Evolutionary conservation across 1,140 invertebrate species (phyloP), one percentile per base, ranked within the genome.

Genomic region (Brachionus rubens): DNA sequence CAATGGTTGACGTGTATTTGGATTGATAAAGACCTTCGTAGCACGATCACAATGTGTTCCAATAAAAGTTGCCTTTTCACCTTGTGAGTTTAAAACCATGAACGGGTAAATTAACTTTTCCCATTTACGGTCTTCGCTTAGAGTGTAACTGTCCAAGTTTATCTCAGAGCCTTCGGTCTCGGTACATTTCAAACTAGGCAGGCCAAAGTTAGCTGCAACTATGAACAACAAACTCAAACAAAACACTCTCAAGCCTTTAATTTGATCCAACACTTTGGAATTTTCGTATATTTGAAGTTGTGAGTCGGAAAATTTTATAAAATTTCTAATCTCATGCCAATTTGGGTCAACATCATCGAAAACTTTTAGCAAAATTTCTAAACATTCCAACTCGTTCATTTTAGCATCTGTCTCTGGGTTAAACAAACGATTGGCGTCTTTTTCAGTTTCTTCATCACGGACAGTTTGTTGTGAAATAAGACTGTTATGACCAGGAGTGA

Each of bases 301-400:
- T 12, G 76, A 80, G 79, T 83, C 81, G 7, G 83, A 79, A 76
- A 84, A 84, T 48, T 76, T 77, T 0, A 81, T 80, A 82, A 81
- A 84, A 78, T 82, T 80, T n/a, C 79, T 78, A 5, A 84, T 76
- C 76, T 84, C 82, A 33, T 80, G 77, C 82, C 82, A 84, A 0
- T 81, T 82, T 7, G 82, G 82, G 41, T 83, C 79, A 3, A 46
- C 10, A n/a, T 82, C 65, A 14, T 82, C 82, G 79, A 81, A 84
- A 7, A 50, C 26, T 14, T 30, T 54, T 0, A 72, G 28, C 26
- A 72, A 40, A 40, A 41, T 72, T 48, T 72, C 16, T 12, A 65
- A 65, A 43, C 59, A 65, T 41, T 41, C 40, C 24, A 65, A 7
- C 43, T 65, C 59, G 14, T 5, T 24, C 5, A 65, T n/a, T 43